Evolutionary conservation across 2,888 invertebrate genomes (phyloP), one percentile per base, ranked within the genome.

Genomic region (Steinernema hermaphroditum): DNA sequence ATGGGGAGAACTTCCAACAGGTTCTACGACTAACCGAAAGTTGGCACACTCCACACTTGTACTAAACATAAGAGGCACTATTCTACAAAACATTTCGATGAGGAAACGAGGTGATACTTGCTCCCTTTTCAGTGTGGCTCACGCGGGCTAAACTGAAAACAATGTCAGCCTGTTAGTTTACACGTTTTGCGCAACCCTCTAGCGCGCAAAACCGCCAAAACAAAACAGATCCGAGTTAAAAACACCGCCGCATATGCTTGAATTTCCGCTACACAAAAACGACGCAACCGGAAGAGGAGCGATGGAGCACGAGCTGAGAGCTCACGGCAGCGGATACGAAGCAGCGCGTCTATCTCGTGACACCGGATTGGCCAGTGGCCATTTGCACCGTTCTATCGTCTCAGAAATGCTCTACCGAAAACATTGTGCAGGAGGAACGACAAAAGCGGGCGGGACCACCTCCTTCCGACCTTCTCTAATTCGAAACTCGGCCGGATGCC

Each of bases 321-420:
- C 19, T 46, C n/a, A 24, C 22, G 24, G 50, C 50, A 2, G 29
- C 22, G 62, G 62, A 62, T 6, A 32, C 22, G 22, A 50, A 22
- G 50, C 50, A 12, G 50, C 50, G 54, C 24, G 62, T 37, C 37
- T 37, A 12, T 12, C 37, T 32, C 32, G 32, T 27, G 62, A 29
- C 16, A 32, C 27, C 29, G 62, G 32, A 32, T 62, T 27, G 32
- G 37, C 6, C 27, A 32, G 16, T 32, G 32, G 32, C 27, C 62
- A 62, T 32, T 4, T 62, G 62, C 62, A 62, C 29, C 62, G 32
- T 62, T 62, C 27, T n/a, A n/a, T n/a, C n/a, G n/a, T n/a, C n/a
- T n/a, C n/a, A n/a, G n/a, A n/a, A n/a, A n/a, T n/a, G n/a, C n/a
- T n/a, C n/a, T n/a, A n/a, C n/a, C 37, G 29, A 16, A 62, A 62